Percentiles rank a stretch among this genome's conserved stretches.
Evolutionary conservation across 2,888 invertebrate species (phyloP).

Genomic region (Rhogogaster chlorosoma): DNA sequence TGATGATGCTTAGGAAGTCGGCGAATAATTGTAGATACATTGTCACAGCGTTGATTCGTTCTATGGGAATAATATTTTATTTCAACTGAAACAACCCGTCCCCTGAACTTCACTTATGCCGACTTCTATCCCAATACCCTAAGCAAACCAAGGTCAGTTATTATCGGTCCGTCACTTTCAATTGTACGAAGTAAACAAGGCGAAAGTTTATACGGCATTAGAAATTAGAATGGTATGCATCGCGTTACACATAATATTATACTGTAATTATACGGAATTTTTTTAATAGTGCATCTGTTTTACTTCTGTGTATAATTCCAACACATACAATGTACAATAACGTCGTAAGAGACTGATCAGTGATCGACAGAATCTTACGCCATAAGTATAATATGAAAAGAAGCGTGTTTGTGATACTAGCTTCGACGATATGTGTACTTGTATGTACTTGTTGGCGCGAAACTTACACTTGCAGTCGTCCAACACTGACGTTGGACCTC

Average conservation of each 20-base stretch:
- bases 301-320: neutral
- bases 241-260: neutral
- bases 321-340: neutral
- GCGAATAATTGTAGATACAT: constrained; percentile 73
- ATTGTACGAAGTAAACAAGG: neutral
- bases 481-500: neutral
- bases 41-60: neutral
- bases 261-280: neutral
- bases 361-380: neutral
- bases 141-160: neutral
- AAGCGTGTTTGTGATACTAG: neutral
- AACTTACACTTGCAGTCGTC: neutral
- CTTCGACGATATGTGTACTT: neutral
- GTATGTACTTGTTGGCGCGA: neutral
- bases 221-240: neutral
- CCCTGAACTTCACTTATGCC: neutral
- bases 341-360: neutral
- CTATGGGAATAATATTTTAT: neutral
- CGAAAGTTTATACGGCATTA: neutral
- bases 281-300: no score
- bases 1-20: constrained; percentile 85
- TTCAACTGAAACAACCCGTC: neutral
- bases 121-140: neutral
- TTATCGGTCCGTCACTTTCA: neutral
- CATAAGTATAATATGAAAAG: neutral